Conservation (phyloP, 2,113 vertebrate genomes). For the Axis porcinus region DNA sequence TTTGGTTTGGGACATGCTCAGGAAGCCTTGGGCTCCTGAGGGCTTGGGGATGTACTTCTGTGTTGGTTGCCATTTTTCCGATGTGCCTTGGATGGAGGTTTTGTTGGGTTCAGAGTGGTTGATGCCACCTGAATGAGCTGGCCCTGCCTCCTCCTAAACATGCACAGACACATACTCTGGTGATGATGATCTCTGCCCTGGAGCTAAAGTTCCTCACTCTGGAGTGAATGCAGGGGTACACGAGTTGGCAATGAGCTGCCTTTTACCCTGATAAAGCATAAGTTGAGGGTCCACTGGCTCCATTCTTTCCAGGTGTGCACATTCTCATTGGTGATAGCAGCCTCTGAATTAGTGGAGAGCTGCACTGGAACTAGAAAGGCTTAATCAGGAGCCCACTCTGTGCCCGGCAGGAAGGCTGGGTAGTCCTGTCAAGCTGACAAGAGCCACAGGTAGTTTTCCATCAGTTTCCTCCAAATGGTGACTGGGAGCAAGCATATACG, state of each 20-base stretch:
- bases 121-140: neutral
- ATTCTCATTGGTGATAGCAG: neutral
- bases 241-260: neutral
- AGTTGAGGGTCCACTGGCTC: neutral
- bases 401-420: neutral
- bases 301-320: neutral
- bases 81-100: neutral
- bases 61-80: neutral
- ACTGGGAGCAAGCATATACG: neutral
- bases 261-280: neutral
- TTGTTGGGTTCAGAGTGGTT: neutral
- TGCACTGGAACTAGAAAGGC: neutral
- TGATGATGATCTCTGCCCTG: neutral
- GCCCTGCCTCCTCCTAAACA: neutral
- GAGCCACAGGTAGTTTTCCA: neutral
- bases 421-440: neutral
- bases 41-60: neutral
- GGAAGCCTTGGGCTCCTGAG: neutral
- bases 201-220: neutral
- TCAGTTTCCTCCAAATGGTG: neutral
- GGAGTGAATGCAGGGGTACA: neutral
- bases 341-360: neutral
- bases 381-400: neutral
- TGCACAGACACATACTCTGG: neutral
- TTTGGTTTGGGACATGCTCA: neutral